A percentile compares a stretch with the other conserved stretches of the same genome.
These are phyloP conservation scores for Anolis apletophallus DNA, from an alignment of 2,797 vertebrate species.

Conservation along the genomic window DNA sequence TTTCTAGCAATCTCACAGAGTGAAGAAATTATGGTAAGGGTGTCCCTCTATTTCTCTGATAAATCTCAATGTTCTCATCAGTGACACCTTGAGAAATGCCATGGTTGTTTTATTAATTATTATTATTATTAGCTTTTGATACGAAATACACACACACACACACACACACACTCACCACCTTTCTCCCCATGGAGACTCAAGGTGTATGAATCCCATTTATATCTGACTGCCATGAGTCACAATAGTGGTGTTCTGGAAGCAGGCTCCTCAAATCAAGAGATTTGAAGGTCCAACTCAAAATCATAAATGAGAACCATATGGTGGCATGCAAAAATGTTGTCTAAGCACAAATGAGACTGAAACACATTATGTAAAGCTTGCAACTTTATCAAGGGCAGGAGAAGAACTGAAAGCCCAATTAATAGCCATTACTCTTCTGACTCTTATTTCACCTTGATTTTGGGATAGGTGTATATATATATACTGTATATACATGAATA, in stretches of 20 bases:
- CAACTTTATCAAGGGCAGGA: not conserved
- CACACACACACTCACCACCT: too few relatives aligned
- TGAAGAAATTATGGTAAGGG: not conserved
- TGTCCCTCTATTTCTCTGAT: not conserved
- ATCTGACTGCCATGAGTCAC: not conserved
- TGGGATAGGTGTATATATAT: not conserved
- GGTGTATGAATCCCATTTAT: not conserved
- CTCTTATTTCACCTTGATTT: constrained; percentile 20
- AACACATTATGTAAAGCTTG: constrained; percentile 29
- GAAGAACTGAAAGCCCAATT: constrained; percentile 5
- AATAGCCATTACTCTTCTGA: constrained; percentile 4
- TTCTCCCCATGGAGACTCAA: too few relatives aligned
- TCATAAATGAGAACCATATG: not conserved
- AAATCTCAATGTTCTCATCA: not conserved
- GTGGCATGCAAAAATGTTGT: not conserved
- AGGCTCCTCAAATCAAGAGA: not conserved
- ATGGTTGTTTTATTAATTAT: too few relatives aligned
- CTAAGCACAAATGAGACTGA: constrained; percentile 20
- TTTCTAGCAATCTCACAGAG: not conserved
- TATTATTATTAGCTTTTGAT: too few relatives aligned
- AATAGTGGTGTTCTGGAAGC: not conserved
- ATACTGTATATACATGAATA: not conserved
- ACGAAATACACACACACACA: too few relatives aligned
- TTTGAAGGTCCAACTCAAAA: not conserved
- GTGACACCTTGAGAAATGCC: not conserved